Evolutionary conservation across 2,113 vertebrate species (phyloP), one percentile per base, ranked within the genome.

Genomic region (Trinectes maculatus): DNA sequence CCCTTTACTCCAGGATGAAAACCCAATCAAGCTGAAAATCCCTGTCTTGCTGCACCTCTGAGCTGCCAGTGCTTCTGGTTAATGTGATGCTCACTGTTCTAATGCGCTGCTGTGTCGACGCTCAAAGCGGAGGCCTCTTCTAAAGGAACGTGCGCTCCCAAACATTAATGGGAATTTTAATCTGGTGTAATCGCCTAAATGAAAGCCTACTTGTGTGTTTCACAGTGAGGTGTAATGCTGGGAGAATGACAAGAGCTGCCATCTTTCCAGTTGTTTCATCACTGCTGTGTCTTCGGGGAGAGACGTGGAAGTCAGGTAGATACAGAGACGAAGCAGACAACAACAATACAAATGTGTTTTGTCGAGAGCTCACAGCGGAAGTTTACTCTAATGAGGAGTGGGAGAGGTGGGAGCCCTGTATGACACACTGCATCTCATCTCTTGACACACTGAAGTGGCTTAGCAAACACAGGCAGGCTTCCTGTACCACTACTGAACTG

Each of bases 1-100:
- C 86, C 91, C 79, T 91, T 88, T 92, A 92, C 87, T 90, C 87
- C 76, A 73, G 93, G 87, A 96, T 94, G 91, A 94, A 94, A 95
- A 95, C 91, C 93, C 93, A 95, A 95, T 94, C 93, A 94, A 90
- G 92, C 91, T 92, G 92, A 94, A 95, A 94, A 94, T 93, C 86
- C 91, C 82, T 85, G 90, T 94, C 92, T 91, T 93, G 87, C 92
- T 91, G 89, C 89, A 92, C 88, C 90, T 94, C 91, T 85, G 89
- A 93, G 92, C 93, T 93, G 93, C 93, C 92, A 88, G 87, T 89
- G 85, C 88, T 91, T 87, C 93, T 85, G 92, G 93, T 93, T 94
- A 93, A 94, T 93, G 91, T 90, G 82, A 89, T 79, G 85, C 86
- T 85, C 79, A 72, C 57, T 87, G 82, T 88, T 90, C 82, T 87